Evolutionary conservation across 2,888 invertebrate genomes (phyloP).

Genomic region (Chymomyza caudatula): DNA sequence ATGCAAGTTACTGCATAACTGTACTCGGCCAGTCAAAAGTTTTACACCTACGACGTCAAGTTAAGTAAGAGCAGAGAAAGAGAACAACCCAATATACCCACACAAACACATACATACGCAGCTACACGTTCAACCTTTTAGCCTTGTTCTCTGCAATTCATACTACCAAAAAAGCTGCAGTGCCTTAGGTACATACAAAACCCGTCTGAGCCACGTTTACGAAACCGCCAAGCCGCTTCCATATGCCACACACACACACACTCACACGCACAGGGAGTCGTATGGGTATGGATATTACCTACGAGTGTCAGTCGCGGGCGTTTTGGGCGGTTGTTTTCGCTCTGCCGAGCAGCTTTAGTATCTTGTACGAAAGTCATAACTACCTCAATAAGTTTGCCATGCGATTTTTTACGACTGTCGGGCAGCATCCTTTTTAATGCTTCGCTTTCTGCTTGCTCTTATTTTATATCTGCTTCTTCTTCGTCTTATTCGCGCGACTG

Average conservation of each 20-base stretch:
- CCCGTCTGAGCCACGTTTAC: slow-evolving; percentile 15
- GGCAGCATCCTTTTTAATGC: slow-evolving; percentile 52
- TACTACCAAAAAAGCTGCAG: not conserved
- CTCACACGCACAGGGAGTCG: slow-evolving; percentile 26
- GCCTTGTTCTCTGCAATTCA: too few species aligned
- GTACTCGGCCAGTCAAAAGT: slow-evolving; percentile 32
- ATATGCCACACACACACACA: not conserved
- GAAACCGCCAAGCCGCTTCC: slow-evolving; percentile 9
- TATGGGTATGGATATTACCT: slow-evolving; percentile 49
- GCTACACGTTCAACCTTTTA: not conserved
- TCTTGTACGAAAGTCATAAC: slow-evolving; percentile 70
- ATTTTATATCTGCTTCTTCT: not conserved
- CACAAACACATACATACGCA: not conserved
- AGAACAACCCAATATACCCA: too few species aligned
- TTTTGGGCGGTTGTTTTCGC: not conserved
- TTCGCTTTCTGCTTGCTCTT: slow-evolving; percentile 14
- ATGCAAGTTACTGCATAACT: slow-evolving; percentile 37
- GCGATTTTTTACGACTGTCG: slow-evolving; percentile 58
- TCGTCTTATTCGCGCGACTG: slow-evolving; percentile 39
- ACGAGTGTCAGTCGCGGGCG: slow-evolving; percentile 2
- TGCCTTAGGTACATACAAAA: not conserved
- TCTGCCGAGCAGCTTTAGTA: slow-evolving; percentile 45
- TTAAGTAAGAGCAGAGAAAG: not conserved
- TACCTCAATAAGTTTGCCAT: slow-evolving; percentile 68
- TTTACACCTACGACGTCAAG: slow-evolving; percentile 40